Conservation (phyloP, 2,797 vertebrate genomes). For the Enteromius anoplus region DNA sequence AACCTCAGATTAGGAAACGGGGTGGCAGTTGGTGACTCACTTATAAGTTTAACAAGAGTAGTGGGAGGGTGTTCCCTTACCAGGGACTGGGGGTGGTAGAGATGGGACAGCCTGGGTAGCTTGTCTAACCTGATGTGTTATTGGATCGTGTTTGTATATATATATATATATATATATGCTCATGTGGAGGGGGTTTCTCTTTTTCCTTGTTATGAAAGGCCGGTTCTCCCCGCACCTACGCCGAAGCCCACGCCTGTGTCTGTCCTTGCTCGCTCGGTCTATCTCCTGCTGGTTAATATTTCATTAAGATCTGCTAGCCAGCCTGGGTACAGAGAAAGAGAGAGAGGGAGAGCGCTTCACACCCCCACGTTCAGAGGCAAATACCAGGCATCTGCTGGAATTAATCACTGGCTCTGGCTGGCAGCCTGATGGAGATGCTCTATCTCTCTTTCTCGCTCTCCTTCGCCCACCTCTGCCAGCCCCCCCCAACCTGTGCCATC, state of each 20-base stretch:
- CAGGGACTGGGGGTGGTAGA: constrained; percentile 45
- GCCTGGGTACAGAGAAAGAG: constrained; percentile 58
- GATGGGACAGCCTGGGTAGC: constrained; percentile 52
- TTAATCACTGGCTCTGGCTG: constrained; percentile 73
- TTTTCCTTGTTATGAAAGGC: constrained; percentile 54
- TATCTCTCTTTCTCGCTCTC: constrained; percentile 55
- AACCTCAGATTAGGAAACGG: neutral
- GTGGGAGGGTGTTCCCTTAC: constrained; percentile 57
- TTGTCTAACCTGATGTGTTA: constrained; percentile 58
- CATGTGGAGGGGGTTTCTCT: constrained; percentile 56
- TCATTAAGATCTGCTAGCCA: constrained; percentile 73
- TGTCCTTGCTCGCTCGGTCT: constrained; percentile 57
- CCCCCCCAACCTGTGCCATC: constrained; percentile 66
- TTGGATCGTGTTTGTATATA: constrained; percentile 36
- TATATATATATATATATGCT: constrained; percentile 24
- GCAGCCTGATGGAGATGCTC: constrained; percentile 63
- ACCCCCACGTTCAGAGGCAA: constrained; percentile 74
- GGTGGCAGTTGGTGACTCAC: constrained; percentile 34
- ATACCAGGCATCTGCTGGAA: constrained; percentile 73
- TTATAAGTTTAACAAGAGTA: constrained; percentile 20
- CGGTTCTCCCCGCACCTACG: constrained; percentile 74
- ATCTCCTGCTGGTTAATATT: constrained; percentile 73
- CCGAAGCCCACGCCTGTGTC: constrained; percentile 62
- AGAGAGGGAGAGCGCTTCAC: constrained; percentile 70
- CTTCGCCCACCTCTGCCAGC: constrained; percentile 63